Evolutionary conservation across 2,888 invertebrate genomes (phyloP), one percentile per base, ranked within the genome.

Genomic region (Chironomus tentans): DNA sequence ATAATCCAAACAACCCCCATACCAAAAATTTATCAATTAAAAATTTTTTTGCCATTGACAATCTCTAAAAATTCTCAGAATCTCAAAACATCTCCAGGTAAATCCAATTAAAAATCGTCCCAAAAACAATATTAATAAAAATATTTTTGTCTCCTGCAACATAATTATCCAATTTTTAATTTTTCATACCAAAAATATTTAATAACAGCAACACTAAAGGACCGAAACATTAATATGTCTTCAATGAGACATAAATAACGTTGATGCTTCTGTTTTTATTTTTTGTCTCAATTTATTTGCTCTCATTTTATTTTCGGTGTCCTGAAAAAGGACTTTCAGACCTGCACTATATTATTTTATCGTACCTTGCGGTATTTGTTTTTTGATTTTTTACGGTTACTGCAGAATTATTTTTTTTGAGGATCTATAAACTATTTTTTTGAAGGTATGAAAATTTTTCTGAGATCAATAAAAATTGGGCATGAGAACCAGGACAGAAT

Each of bases 241-340:
- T 65, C 21, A 24, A 13, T 10, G 65, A 65, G 65, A 65, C 73
- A 46, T 71, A 71, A 71, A 71, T 71, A n/a, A 56, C 61, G 24
- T 70, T 24, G 12, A 22, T 65, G 65, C 65, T 65, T 24, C 65
- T 65, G 65, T 21, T 21, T n/a, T 65, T 65, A 21, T 65, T 12
- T 15, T 65, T 21, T 24, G 24, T 22, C 56, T 56, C 56, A 56
- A 56, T 56, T 56, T 56, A 56, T 56, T 56, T 15, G n/a, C 50
- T 50, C 15, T 50, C 50, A 4, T 15, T n/a, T 50, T 50, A n/a
- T 56, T 71, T 71, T 71, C 22, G 46, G n/a, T 38, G 10, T 71
- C 71, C 56, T 28, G 28, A 50, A 50, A 56, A 71, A 71, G 71
- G 71, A 71, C 28, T 21, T 18, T 2, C 28, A 46, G 7, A 18